These are phyloP conservation scores for Plotosus lineatus DNA, from an alignment of 2,113 vertebrate genomes.

Conservation along the genomic window DNA sequence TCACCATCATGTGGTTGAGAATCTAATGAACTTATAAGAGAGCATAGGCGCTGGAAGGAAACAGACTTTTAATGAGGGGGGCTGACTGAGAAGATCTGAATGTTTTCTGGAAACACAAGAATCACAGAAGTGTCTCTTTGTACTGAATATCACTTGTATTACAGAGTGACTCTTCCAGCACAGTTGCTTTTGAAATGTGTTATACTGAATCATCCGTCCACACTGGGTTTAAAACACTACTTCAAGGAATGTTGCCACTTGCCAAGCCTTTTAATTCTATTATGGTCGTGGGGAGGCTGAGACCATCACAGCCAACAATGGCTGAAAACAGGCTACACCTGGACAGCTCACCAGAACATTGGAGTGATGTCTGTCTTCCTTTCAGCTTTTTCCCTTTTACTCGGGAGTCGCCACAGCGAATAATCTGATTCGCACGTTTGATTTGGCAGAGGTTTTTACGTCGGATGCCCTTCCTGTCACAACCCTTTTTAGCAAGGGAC, in stretches of 20 bases:
- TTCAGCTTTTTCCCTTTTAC: too few relatives aligned
- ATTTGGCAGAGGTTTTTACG: too few relatives aligned
- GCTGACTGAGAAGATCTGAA: background rate
- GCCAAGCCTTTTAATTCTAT: too few relatives aligned
- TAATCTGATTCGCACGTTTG: too few relatives aligned
- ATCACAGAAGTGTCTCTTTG: conserved; percentile 52
- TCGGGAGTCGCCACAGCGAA: too few relatives aligned
- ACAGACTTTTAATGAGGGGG: background rate
- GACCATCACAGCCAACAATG: too few relatives aligned
- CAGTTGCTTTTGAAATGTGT: conserved; percentile 6
- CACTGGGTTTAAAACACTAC: background rate
- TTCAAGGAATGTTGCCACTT: background rate
- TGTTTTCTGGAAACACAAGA: background rate
- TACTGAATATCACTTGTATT: conserved; percentile 55
- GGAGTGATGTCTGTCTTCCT: too few relatives aligned
- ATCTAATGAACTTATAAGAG: background rate
- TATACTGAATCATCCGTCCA: background rate
- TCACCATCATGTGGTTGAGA: conserved; percentile 68
- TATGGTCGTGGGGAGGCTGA: too few relatives aligned
- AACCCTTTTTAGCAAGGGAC: too few relatives aligned
- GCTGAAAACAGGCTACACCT: too few relatives aligned
- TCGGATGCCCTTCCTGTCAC: too few relatives aligned
- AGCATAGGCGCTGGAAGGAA: background rate
- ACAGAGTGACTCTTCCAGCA: conserved; percentile 1
- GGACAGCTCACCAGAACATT: too few relatives aligned